Conservation (phyloP, 2,888 invertebrate genomes). For the Acronicta alni region DNA sequence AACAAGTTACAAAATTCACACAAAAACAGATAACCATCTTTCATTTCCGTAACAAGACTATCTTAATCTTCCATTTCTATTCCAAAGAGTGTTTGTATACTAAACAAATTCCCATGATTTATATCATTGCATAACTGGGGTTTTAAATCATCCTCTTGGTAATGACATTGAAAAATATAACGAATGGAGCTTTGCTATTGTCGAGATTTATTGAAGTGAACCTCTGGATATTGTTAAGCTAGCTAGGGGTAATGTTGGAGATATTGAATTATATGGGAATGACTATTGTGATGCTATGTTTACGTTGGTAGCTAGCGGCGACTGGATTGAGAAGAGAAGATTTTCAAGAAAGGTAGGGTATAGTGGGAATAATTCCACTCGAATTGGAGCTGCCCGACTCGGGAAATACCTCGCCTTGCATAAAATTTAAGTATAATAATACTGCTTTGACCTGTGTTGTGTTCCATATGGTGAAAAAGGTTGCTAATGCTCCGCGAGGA, state of each 20-base stretch:
- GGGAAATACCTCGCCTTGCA: too few relatives aligned
- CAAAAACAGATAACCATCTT: conserved; percentile 60
- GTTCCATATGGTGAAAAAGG: too few relatives aligned
- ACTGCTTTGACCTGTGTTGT: too few relatives aligned
- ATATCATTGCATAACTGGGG: conserved; percentile 70
- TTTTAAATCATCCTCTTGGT: conserved; percentile 57
- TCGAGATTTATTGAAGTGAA: conserved; percentile 54
- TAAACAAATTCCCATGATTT: conserved; percentile 65
- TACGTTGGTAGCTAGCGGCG: neutral
- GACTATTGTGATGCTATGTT: conserved; percentile 5
- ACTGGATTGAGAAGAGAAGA: too few relatives aligned
- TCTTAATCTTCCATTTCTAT: conserved; percentile 77
- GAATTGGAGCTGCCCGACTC: too few relatives aligned
- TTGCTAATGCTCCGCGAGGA: too few relatives aligned
- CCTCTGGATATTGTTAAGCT: conserved; percentile 49
- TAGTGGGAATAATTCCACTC: too few relatives aligned
- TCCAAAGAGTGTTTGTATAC: conserved; percentile 61
- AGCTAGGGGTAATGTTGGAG: conserved; percentile 27
- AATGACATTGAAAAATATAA: conserved; percentile 72
- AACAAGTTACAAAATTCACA: conserved; percentile 52
- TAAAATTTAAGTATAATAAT: too few relatives aligned
- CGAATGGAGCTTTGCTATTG: conserved; percentile 64
- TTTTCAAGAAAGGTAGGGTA: too few relatives aligned
- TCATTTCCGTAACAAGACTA: conserved; percentile 65
- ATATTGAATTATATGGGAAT: conserved; percentile 14